Evolutionary conservation across 2,797 vertebrate genomes (phyloP).

Genomic region (Pygocentrus nattereri): DNA sequence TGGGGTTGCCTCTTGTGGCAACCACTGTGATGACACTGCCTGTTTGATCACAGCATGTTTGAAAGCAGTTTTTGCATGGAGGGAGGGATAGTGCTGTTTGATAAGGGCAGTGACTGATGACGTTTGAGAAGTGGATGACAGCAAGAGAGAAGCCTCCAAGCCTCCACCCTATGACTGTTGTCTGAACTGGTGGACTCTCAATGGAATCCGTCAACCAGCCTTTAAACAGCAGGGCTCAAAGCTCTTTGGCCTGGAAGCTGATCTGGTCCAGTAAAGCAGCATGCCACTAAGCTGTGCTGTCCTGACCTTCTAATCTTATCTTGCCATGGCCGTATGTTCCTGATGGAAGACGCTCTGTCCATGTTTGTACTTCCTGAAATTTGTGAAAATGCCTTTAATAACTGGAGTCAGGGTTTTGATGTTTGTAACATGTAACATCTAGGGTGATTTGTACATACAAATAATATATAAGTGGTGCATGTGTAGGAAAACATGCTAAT

Average conservation of each 20-base stretch:
- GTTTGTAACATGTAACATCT: not conserved
- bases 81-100: conserved; percentile 70
- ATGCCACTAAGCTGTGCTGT: conserved; percentile 68
- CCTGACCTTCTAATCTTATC: conserved; percentile 64
- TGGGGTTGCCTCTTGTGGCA: conserved; percentile 49
- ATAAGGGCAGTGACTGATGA: conserved; percentile 76
- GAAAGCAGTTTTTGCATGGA: conserved; percentile 60
- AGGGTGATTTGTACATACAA: not conserved
- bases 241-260: conserved; percentile 73
- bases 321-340: conserved; percentile 22
- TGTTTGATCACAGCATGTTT: conserved; percentile 74
- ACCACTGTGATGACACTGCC: conserved; percentile 66
- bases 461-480: not conserved
- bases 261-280: conserved; percentile 77
- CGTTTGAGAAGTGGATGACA: conserved; percentile 59
- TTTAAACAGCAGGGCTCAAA: conserved; percentile 83
- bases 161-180: conserved; percentile 72
- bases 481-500: not conserved
- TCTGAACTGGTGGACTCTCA: conserved; percentile 77
- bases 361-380: not conserved
- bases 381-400: not conserved
- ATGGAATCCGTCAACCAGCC: conserved; percentile 78
- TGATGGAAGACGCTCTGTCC: conserved; percentile 4
- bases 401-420: not conserved
- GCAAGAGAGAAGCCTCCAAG: conserved; percentile 59